A percentile compares a stretch with the other conserved stretches of the same genome.
phyloP scores from a whole-genome alignment of 1,140 invertebrate genomes.

The Scaptomyza graminum region DNA sequence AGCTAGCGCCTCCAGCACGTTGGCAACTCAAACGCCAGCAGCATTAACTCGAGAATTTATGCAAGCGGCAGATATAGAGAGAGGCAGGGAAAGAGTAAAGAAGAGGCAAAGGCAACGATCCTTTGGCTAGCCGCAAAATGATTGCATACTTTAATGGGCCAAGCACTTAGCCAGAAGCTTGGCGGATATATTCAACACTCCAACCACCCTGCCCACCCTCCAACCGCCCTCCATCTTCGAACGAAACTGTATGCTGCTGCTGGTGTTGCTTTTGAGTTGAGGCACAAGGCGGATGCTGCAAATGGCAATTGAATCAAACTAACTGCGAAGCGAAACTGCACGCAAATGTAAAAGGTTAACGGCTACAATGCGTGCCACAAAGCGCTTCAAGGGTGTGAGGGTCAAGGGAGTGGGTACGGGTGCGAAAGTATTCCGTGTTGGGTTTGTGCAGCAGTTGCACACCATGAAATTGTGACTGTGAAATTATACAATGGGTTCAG shows the following conservation, averaged over 20 bases:
- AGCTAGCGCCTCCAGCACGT: neutral
- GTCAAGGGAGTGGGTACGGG: no score
- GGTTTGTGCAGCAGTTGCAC: conserved; percentile 2
- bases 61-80: conserved; percentile 1
- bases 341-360: conserved; percentile 78
- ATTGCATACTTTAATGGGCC: conserved; percentile 81
- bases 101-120: conserved; percentile 22
- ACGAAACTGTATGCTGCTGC: neutral
- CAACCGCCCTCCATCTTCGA: neutral
- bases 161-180: conserved; percentile 62
- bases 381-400: no score
- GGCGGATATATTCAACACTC: neutral
- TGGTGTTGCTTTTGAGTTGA: neutral
- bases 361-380: conserved; percentile 51
- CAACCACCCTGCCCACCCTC: neutral
- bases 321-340: conserved; percentile 50
- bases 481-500: no score
- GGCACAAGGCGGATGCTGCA: conserved; percentile 41
- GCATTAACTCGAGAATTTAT: conserved; percentile 36
- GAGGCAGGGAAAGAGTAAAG: neutral
- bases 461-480: neutral
- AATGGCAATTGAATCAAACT: conserved; percentile 82
- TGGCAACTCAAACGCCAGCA: neutral
- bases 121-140: conserved; percentile 67
- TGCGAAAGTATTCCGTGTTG: neutral